Base-by-base conservation (phyloP, 2,888 invertebrate species). In the Noctua janthe region DNA sequence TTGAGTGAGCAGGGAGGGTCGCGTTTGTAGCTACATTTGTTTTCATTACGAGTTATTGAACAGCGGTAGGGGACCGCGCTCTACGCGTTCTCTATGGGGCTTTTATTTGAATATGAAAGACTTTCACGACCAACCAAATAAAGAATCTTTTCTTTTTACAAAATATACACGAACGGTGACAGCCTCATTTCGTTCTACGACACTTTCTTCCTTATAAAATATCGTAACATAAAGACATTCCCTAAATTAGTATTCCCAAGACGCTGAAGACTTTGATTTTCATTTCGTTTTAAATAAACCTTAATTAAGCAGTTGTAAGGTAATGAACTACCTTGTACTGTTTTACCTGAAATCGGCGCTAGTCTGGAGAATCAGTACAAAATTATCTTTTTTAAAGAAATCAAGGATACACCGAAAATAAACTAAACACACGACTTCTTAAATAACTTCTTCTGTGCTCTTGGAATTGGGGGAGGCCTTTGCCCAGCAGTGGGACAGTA, bases 41-140 rank as follows among this genome's bases (percentile, higher is more conserved):
- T 95, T 94, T 94, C 93, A 95, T 95, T 94, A 94, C 93, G 93
- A 93, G 92, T 94, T 95, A 95, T 95, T 93, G 93, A 94, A 93
- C 94, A 91, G 90, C 89, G 88, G 83, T 81, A 87, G 88, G 91
- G 89, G 89, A 88, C 91, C 92, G 90, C 91, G 91, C 90, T 91
- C 90, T 90, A 88, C 91, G 86, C 91, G 89, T 89, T 89, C 91
- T 91, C 91, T 89, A 90, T 91, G 89, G 88, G 89, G 90, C 90
- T 91, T 92, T 92, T 94, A 93, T 94, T 93, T 92, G 92, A 93
- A 92, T 92, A 92, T 92, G 90, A 93, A 93, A 92, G 88, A 88
- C 90, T 89, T 88, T 88, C 84, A 81, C 89, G 88, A 91, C 87
- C 89, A 84, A 88, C 83, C 77, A 85, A 87, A 86, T 89, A 87